These are phyloP conservation scores for Mylabris phalerata DNA, from an alignment of 1,140 invertebrate genomes.

Conservation along the genomic window DNA sequence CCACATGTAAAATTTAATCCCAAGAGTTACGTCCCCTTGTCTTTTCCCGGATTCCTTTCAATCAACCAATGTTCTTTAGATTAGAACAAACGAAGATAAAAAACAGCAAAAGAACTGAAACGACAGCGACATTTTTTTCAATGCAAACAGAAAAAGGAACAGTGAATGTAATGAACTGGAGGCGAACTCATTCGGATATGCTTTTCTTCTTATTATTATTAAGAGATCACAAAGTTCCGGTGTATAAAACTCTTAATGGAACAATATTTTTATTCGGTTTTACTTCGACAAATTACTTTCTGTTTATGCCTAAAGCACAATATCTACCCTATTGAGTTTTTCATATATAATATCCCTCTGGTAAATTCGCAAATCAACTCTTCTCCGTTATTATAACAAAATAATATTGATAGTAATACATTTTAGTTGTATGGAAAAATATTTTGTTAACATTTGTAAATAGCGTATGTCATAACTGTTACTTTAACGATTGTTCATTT, in stretches of 20 bases:
- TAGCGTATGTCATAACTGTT: too few relatives aligned
- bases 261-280: constrained; percentile 4
- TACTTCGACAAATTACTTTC: constrained; percentile 9
- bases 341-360: too few relatives aligned
- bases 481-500: too few relatives aligned
- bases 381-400: too few relatives aligned
- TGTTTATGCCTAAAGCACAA: too few relatives aligned
- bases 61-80: constrained; percentile 38
- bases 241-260: constrained; percentile 1
- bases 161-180: constrained; percentile 23
- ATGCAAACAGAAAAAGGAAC: constrained; percentile 31
- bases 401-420: too few relatives aligned
- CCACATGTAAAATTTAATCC: constrained; percentile 43
- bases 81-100: constrained; percentile 36
- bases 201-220: constrained; percentile 6
- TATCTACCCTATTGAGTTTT: too few relatives aligned
- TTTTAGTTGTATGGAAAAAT: too few relatives aligned
- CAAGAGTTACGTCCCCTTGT: constrained; percentile 27
- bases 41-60: constrained; percentile 29
- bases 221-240: constrained; percentile 16
- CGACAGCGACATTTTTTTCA: constrained; percentile 12
- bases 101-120: background rate
- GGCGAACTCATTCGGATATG: constrained; percentile 13
- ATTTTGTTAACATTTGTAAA: too few relatives aligned
- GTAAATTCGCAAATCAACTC: too few relatives aligned